These are phyloP conservation scores for Lasioglossum figueresi DNA, from an alignment of 2,888 invertebrate species.

Conservation along the genomic window DNA sequence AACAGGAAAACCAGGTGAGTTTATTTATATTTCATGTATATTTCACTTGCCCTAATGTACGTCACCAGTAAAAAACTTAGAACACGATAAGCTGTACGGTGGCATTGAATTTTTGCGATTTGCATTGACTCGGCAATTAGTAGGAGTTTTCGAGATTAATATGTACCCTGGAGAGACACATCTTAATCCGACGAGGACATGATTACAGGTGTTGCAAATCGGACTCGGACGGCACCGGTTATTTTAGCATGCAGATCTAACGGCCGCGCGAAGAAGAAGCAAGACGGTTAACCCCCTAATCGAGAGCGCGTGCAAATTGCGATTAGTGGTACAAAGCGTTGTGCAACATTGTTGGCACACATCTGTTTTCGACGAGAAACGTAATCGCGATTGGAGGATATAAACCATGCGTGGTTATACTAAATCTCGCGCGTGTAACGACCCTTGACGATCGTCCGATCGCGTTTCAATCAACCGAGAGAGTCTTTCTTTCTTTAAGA, in stretches of 20 bases:
- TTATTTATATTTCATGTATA: no score
- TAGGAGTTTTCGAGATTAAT: not conserved
- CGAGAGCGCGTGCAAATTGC: not conserved
- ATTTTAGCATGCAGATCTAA: not conserved
- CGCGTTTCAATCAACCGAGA: not conserved
- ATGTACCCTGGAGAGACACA: not conserved
- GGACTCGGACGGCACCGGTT: not conserved
- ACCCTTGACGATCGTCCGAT: not conserved
- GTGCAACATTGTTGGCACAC: slow-evolving; percentile 13
- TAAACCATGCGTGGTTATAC: not conserved
- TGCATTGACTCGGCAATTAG: not conserved
- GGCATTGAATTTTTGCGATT: not conserved
- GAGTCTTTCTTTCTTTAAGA: not conserved
- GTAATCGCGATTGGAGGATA: not conserved
- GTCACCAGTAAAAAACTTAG: not conserved
- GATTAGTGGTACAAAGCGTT: slow-evolving; percentile 8
- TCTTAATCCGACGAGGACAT: not conserved
- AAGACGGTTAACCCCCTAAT: not conserved
- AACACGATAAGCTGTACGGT: not conserved
- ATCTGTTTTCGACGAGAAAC: slow-evolving; percentile 1
- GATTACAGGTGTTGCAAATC: not conserved
- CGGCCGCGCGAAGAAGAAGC: not conserved
- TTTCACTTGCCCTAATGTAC: not conserved
- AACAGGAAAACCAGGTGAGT: not conserved
- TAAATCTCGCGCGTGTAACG: not conserved